These are phyloP conservation scores for Xiphias gladius DNA, from an alignment of 2,113 vertebrate species.

Conservation along the genomic window DNA sequence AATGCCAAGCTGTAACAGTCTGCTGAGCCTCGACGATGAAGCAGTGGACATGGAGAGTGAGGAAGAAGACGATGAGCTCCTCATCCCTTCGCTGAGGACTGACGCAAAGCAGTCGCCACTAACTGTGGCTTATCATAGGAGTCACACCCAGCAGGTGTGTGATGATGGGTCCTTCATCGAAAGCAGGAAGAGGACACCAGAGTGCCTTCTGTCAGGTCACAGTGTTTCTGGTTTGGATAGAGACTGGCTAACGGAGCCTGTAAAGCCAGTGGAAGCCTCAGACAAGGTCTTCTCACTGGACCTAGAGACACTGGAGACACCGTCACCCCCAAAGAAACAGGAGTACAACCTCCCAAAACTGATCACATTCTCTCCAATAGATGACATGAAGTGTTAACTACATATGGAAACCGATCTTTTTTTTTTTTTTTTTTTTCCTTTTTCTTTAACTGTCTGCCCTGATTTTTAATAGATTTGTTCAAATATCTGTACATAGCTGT, in stretches of 20 bases:
- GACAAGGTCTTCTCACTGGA: conserved; percentile 80
- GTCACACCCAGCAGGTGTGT: conserved; percentile 8
- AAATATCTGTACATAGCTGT: conserved; percentile 31
- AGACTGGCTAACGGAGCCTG: conserved; percentile 35
- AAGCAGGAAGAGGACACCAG: not conserved
- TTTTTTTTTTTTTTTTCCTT: not conserved
- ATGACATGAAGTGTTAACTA: conserved; percentile 71
- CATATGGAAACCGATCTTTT: not conserved
- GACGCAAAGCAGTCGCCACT: not conserved
- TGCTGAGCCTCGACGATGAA: conserved; percentile 66
- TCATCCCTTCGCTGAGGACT: conserved; percentile 27
- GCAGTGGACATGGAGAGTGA: conserved; percentile 19
- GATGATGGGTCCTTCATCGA: conserved; percentile 27
- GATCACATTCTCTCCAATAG: conserved; percentile 81
- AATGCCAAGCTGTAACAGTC: conserved; percentile 68
- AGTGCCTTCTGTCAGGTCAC: conserved; percentile 28
- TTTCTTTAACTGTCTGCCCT: not conserved
- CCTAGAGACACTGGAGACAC: conserved; percentile 71
- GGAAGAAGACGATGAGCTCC: conserved; percentile 45
- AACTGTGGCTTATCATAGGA: not conserved
- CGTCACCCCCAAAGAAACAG: conserved; percentile 55
- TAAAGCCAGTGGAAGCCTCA: conserved; percentile 14
- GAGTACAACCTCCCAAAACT: conserved; percentile 77
- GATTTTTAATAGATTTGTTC: not conserved
- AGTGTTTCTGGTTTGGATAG: not conserved